These are phyloP conservation scores for Chironomus tentans DNA, from an alignment of 2,888 invertebrate species.

Conservation along the genomic window DNA sequence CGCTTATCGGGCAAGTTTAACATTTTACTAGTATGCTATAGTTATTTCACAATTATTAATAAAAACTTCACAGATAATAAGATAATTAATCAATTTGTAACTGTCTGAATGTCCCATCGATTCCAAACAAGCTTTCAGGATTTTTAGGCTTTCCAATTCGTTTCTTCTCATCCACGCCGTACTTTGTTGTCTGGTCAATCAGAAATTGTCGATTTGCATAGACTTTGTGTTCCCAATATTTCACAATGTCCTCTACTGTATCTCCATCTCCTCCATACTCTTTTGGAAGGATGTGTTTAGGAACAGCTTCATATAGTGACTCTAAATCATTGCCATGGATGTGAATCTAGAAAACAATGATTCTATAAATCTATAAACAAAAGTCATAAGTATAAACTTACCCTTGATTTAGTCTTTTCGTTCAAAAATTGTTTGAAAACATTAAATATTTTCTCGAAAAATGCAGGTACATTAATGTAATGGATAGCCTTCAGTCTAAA, in stretches of 20 bases:
- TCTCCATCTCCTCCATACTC: conserved; percentile 59
- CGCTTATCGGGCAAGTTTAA: neutral
- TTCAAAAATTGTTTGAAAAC: conserved; percentile 47
- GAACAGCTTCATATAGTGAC: conserved; percentile 48
- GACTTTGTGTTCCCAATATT: conserved; percentile 31
- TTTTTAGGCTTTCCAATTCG: conserved; percentile 32
- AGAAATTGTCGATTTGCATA: conserved; percentile 31
- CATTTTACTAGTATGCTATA: neutral
- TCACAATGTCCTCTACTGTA: conserved; percentile 34
- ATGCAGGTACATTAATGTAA: conserved; percentile 46
- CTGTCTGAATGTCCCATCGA: conserved; percentile 39
- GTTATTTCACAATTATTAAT: neutral
- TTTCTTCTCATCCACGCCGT: conserved; percentile 21
- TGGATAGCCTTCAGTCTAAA: conserved; percentile 46
- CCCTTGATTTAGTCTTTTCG: conserved; percentile 48
- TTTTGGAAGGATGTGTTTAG: conserved; percentile 50
- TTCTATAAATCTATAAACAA: neutral
- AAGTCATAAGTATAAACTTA: conserved; percentile 34
- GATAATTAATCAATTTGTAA: conserved; percentile 34
- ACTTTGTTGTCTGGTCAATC: conserved; percentile 28
- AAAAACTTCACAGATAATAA: neutral
- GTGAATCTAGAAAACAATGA: neutral
- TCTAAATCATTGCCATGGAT: conserved; percentile 45
- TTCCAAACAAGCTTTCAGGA: conserved; percentile 36
- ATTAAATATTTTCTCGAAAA: conserved; percentile 46